A percentile compares a stretch with the other conserved stretches of the same genome.
These are phyloP conservation scores for Salpingus planirostris DNA, from an alignment of 2,888 invertebrate genomes.

Conservation along the genomic window DNA sequence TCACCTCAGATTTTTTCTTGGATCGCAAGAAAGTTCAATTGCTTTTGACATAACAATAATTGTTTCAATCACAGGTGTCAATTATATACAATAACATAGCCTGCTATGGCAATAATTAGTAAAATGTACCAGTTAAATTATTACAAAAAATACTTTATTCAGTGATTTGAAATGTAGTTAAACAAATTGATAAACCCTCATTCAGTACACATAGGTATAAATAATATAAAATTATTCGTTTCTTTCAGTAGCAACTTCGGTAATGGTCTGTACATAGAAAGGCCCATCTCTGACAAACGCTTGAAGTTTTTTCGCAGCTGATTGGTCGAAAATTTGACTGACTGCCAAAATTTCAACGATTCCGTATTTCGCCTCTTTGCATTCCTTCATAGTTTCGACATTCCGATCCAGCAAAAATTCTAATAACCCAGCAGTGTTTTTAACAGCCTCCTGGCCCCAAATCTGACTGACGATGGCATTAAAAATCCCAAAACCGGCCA, in stretches of 20 bases:
- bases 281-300: slow-evolving; percentile 70
- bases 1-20: too few relatives aligned
- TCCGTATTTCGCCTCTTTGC: slow-evolving; percentile 66
- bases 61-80: too few relatives aligned
- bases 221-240: slow-evolving; percentile 26
- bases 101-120: too few relatives aligned
- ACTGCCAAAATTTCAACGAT: slow-evolving; percentile 56
- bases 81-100: too few relatives aligned
- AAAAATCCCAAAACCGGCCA: slow-evolving; percentile 58
- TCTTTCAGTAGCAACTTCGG: slow-evolving; percentile 71
- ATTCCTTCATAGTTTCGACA: slow-evolving; percentile 59
- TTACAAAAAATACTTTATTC: too few relatives aligned
- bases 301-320: slow-evolving; percentile 52
- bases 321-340: slow-evolving; percentile 50
- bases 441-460: slow-evolving; percentile 75
- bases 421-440: slow-evolving; percentile 56
- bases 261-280: slow-evolving; percentile 58
- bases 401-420: slow-evolving; percentile 73
- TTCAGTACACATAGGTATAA: too few relatives aligned
- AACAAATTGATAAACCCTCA: too few relatives aligned
- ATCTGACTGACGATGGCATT: slow-evolving; percentile 57
- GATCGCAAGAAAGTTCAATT: too few relatives aligned
- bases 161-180: too few relatives aligned
- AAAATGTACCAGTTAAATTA: too few relatives aligned
- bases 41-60: too few relatives aligned